Conservation (phyloP, 2,888 invertebrate species). For the Tromatobia lineatoria region DNA sequence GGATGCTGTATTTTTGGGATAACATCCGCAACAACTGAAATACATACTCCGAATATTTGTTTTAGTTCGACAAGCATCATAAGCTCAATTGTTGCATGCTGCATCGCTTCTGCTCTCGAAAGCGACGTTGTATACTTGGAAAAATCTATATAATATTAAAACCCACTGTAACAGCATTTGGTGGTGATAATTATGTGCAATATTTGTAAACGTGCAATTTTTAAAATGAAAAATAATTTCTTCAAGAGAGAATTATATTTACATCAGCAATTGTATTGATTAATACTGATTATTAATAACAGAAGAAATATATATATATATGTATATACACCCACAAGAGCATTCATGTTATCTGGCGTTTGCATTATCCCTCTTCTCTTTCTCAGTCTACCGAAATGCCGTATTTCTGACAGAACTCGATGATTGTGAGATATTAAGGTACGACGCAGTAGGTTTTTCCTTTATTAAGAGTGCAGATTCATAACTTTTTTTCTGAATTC, state of each 20-base stretch:
- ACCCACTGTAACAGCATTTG: constrained; percentile 66
- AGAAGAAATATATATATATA: constrained; percentile 74
- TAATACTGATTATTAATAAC: constrained; percentile 69
- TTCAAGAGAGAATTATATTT: constrained; percentile 74
- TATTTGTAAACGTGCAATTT: constrained; percentile 78
- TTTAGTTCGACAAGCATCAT: constrained; percentile 21
- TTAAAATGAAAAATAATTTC: constrained; percentile 46
- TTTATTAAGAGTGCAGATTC: constrained; percentile 50
- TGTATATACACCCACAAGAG: constrained; percentile 70
- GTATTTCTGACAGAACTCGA: constrained; percentile 44
- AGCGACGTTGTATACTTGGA: constrained; percentile 68
- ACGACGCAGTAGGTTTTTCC: constrained; percentile 45
- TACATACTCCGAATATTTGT: constrained; percentile 5
- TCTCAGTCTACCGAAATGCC: constrained; percentile 57
- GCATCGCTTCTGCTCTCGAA: constrained; percentile 72
- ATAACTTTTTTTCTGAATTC: constrained; percentile 22
- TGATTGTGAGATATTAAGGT: constrained; percentile 58
- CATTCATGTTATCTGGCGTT: constrained; percentile 56
- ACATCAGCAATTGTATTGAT: constrained; percentile 73
- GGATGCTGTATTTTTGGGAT: constrained; percentile 69
- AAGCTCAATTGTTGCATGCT: constrained; percentile 55
- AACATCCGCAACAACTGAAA: constrained; percentile 1
- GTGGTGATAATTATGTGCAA: constrained; percentile 77
- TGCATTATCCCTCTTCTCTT: constrained; percentile 48
- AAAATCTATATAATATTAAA: constrained; percentile 63